Percentiles rank a stretch among this genome's conserved stretches.
Conservation (phyloP, 23 tunicate genomes). For the Oikopleura dioica region DNA sequence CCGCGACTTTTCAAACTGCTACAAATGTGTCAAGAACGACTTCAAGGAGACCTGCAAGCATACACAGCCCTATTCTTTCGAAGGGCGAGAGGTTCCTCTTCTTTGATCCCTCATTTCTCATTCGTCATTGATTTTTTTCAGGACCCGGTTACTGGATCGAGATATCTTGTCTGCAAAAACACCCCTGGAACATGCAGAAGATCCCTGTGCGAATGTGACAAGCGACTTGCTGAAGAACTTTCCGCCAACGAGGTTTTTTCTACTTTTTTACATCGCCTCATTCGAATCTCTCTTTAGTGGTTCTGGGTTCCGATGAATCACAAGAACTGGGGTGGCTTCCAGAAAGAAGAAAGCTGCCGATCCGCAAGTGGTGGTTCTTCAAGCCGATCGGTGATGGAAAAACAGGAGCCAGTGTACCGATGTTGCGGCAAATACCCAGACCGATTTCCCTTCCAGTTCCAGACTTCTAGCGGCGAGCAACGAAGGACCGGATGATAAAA, state of each 20-base stretch:
- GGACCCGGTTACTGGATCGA: too few relatives aligned
- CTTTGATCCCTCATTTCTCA: too few relatives aligned
- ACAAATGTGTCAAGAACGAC: neutral
- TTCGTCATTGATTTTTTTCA: too few relatives aligned
- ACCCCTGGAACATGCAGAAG: neutral
- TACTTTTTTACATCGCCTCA: too few relatives aligned
- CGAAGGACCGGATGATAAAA: too few relatives aligned
- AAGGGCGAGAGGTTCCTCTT: neutral
- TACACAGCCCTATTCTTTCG: slow-evolving; percentile 2
- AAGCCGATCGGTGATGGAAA: neutral
- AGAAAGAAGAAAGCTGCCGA: neutral
- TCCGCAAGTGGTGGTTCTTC: neutral
- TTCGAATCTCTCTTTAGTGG: neutral
- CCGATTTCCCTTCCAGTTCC: neutral
- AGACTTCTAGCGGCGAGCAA: too few relatives aligned
- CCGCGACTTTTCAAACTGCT: slow-evolving; percentile 5
- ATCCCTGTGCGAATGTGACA: slow-evolving; percentile 5
- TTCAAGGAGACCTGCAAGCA: neutral
- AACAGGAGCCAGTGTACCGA: neutral
- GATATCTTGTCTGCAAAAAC: slow-evolving; percentile 4
- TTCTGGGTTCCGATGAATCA: neutral
- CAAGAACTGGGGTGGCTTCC: neutral
- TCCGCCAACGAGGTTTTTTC: too few relatives aligned
- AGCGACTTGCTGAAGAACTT: neutral
- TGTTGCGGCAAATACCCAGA: neutral